A percentile compares a stretch with the other conserved stretches of the same genome.
These are phyloP conservation scores for Tenthredo mesomela DNA, from an alignment of 2,888 invertebrate genomes.

Conservation along the genomic window DNA sequence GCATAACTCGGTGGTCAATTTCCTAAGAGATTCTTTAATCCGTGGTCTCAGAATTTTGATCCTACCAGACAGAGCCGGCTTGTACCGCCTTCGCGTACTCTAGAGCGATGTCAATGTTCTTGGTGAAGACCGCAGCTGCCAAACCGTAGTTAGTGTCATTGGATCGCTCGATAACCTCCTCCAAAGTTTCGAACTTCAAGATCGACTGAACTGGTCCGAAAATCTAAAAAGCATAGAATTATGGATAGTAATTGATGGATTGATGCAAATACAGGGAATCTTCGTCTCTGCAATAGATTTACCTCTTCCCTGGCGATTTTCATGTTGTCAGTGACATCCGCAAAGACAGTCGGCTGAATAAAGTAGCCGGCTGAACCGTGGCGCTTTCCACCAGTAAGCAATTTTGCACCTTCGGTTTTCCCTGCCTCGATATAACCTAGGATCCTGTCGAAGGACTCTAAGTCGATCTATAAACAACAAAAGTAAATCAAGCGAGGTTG, in stretches of 20 bases:
- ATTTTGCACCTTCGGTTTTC: constrained; percentile 88
- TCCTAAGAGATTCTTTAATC: neutral
- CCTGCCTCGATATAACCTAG: constrained; percentile 88
- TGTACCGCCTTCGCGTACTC: constrained; percentile 87
- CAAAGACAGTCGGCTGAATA: constrained; percentile 80
- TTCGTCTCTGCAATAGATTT: too few species aligned
- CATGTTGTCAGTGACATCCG: constrained; percentile 79
- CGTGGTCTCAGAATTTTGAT: neutral
- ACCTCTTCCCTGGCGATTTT: constrained; percentile 79
- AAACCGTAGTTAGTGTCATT: constrained; percentile 91
- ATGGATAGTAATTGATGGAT: neutral
- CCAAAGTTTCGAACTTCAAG: constrained; percentile 87
- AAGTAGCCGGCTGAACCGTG: constrained; percentile 87
- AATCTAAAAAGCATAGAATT: constrained; percentile 81
- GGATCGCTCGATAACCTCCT: constrained; percentile 90
- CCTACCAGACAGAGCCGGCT: constrained; percentile 90
- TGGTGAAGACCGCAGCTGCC: constrained; percentile 91
- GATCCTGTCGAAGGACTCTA: constrained; percentile 88
- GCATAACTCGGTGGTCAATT: neutral
- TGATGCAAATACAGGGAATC: neutral
- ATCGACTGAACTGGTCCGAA: constrained; percentile 95
- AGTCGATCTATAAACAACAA: constrained; percentile 81
- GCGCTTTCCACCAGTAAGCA: constrained; percentile 87
- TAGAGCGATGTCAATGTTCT: constrained; percentile 88
- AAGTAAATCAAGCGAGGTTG: neutral